These are phyloP conservation scores for Megathymus violae DNA, from an alignment of 1,140 invertebrate species.

Conservation along the genomic window DNA sequence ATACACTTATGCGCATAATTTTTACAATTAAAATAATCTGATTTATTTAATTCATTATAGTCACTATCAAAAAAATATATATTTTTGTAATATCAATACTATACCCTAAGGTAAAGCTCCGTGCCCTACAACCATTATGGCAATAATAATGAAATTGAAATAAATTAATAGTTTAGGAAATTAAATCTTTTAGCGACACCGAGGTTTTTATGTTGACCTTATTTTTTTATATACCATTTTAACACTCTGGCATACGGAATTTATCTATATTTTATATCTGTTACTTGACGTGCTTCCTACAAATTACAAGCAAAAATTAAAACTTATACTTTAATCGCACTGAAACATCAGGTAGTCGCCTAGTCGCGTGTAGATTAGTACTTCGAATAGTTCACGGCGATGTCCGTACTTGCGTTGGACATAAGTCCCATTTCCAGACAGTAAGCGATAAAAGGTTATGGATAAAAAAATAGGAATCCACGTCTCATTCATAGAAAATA, in stretches of 20 bases:
- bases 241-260: background rate
- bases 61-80: too few relatives aligned
- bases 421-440: background rate
- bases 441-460: conserved; percentile 6
- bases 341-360: conserved; percentile 44
- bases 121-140: too few relatives aligned
- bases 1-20: too few relatives aligned
- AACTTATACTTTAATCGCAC: conserved; percentile 38
- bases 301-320: conserved; percentile 38
- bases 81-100: too few relatives aligned
- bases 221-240: background rate
- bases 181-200: background rate
- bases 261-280: background rate
- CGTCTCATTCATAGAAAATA: too few relatives aligned
- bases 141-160: background rate
- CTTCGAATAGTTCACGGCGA: conserved; percentile 41
- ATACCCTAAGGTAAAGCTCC: too few relatives aligned
- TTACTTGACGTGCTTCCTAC: conserved; percentile 37
- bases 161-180: background rate
- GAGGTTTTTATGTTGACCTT: background rate
- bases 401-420: background rate
- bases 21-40: too few relatives aligned
- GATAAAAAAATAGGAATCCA: too few relatives aligned
- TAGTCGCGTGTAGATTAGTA: conserved; percentile 43
- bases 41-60: too few relatives aligned